A percentile compares a stretch with the other conserved stretches of the same genome.
Conservation (phyloP, 2,113 vertebrate genomes). For the Elephantulus edwardii region DNA sequence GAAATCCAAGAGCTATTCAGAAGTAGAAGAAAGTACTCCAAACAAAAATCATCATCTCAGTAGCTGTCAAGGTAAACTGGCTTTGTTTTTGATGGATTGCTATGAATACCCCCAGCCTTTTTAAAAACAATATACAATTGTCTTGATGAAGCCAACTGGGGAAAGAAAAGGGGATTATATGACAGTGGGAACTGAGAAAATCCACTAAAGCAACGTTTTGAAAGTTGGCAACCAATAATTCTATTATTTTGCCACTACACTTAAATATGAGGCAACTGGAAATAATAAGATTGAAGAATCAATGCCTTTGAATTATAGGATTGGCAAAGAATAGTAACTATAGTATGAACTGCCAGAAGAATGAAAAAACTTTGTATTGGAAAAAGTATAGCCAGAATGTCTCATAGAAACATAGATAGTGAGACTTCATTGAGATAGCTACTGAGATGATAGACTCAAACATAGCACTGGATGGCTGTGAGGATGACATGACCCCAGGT, state of each 20-base stretch:
- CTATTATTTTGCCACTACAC: not conserved
- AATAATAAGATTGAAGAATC: not conserved
- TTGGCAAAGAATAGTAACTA: not conserved
- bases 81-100: conserved; percentile 44
- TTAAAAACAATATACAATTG: conserved; percentile 57
- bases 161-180: conserved; percentile 14
- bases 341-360: not conserved
- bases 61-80: conserved; percentile 70
- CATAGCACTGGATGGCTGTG: not conserved
- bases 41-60: conserved; percentile 47
- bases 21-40: conserved; percentile 63
- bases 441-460: not conserved
- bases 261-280: not conserved
- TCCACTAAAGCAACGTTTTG: conserved; percentile 18
- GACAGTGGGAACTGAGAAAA: conserved; percentile 1
- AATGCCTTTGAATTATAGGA: not conserved
- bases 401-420: too few relatives aligned
- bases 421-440: not conserved
- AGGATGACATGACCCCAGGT: not conserved
- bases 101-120: conserved; percentile 66
- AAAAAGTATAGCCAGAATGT: not conserved
- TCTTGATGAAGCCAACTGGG: conserved; percentile 34
- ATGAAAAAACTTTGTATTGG: not conserved
- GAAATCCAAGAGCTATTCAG: conserved; percentile 66
- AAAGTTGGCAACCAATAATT: not conserved